Evolutionary conservation across 2,113 vertebrate genomes (phyloP).

Genomic region (Promerops cafer): DNA sequence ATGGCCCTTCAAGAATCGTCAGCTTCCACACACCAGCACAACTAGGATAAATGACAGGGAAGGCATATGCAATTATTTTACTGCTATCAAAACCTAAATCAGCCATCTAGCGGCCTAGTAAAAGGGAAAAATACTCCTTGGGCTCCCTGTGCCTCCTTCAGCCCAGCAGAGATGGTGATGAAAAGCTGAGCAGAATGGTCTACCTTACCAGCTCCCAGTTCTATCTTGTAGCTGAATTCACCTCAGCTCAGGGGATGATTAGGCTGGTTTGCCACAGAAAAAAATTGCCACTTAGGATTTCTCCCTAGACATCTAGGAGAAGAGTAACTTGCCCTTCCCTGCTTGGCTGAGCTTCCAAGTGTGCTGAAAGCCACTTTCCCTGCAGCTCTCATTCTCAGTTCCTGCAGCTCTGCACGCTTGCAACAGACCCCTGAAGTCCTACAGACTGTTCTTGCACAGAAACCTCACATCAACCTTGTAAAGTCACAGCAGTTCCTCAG

Average conservation of each 20-base stretch:
- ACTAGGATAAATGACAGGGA: not conserved
- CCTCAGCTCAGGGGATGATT: not conserved
- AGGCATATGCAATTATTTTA: not conserved
- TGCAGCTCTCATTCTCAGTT: not conserved
- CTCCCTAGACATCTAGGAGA: not conserved
- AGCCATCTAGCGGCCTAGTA: not conserved
- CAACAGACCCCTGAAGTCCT: not conserved
- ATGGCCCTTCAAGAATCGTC: accelerated
- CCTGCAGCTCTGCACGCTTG: not conserved
- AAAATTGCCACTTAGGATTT: not conserved
- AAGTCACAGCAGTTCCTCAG: not conserved
- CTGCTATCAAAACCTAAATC: not conserved
- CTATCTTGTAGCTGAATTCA: not conserved
- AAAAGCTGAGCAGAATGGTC: not conserved
- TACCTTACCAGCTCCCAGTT: not conserved
- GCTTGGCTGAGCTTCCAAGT: not conserved
- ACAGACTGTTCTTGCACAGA: not conserved
- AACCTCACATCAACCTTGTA: not conserved
- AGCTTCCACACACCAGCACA: not conserved
- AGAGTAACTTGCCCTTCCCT: not conserved
- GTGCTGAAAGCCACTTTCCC: not conserved
- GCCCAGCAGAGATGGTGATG: not conserved
- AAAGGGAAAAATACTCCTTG: not conserved
- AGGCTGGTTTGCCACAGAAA: not conserved
- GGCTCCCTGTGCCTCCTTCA: not conserved